These are phyloP conservation scores for Monomorium pharaonis DNA, from an alignment of 1,140 invertebrate genomes.

Conservation along the genomic window DNA sequence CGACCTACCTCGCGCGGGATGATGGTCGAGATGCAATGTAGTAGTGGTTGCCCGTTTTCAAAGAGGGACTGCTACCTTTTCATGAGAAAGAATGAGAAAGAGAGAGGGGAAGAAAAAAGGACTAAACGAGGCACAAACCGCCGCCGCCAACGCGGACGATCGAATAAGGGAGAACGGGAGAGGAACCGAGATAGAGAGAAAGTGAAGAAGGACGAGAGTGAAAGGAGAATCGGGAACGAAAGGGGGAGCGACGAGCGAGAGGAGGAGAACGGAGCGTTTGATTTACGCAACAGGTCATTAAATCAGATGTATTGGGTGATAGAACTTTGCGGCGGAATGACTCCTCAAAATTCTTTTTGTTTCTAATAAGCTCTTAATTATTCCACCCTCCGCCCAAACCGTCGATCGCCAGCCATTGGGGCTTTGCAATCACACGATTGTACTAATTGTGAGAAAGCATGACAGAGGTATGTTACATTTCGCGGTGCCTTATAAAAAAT, in stretches of 20 bases:
- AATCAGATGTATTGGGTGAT: slow-evolving; percentile 75
- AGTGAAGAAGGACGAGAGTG: slow-evolving; percentile 52
- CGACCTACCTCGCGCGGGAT: slow-evolving; percentile 68
- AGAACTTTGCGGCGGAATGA: slow-evolving; percentile 65
- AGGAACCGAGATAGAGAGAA: slow-evolving; percentile 40
- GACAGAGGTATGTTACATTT: not conserved
- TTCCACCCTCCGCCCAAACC: slow-evolving; percentile 14
- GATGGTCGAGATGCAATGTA: slow-evolving; percentile 56
- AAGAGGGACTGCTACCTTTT: slow-evolving; percentile 58
- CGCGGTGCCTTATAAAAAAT: not conserved
- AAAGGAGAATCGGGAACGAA: slow-evolving; percentile 22
- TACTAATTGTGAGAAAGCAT: slow-evolving; percentile 11
- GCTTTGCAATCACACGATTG: not conserved
- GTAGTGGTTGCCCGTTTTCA: slow-evolving; percentile 63
- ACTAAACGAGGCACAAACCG: slow-evolving; percentile 51
- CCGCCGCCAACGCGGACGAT: slow-evolving; percentile 33
- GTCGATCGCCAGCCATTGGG: not conserved
- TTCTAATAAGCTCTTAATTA: slow-evolving; percentile 78
- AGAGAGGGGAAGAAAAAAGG: slow-evolving; percentile 25
- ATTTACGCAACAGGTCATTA: slow-evolving; percentile 78
- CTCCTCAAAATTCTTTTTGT: slow-evolving; percentile 59
- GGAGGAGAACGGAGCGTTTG: slow-evolving; percentile 62
- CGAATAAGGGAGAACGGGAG: slow-evolving; percentile 26
- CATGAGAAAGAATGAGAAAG: slow-evolving; percentile 35
- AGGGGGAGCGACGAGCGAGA: slow-evolving; percentile 3